phyloP scores from a whole-genome alignment of 2,113 vertebrate genomes.

The Psittacula cyanocephala region DNA sequence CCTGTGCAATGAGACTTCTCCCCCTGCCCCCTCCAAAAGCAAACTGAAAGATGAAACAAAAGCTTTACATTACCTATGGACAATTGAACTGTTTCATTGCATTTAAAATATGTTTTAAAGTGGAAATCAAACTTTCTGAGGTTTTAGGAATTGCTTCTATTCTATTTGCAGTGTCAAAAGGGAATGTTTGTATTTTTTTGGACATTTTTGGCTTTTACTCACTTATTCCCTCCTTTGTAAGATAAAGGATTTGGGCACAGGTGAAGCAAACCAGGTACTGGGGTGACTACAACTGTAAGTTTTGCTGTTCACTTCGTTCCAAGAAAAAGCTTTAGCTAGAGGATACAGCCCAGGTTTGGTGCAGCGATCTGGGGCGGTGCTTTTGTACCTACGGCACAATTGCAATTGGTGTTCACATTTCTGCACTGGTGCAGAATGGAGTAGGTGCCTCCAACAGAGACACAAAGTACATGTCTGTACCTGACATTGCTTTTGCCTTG shows the following conservation, averaged over 20 bases:
- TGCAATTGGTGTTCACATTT: background rate
- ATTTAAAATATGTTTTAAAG: background rate
- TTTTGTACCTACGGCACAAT: background rate
- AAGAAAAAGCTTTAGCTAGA: background rate
- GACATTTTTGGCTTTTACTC: background rate
- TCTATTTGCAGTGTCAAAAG: background rate
- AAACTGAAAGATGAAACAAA: background rate
- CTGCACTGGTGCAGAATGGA: background rate
- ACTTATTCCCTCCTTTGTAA: background rate
- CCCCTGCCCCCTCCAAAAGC: background rate
- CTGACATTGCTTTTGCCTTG: background rate
- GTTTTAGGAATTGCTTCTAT: background rate
- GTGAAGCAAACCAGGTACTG: background rate
- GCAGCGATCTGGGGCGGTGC: background rate
- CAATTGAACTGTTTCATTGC: background rate
- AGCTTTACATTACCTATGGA: background rate
- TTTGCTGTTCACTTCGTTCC: background rate
- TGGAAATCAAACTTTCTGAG: background rate
- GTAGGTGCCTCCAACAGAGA: background rate
- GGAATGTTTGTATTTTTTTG: background rate
- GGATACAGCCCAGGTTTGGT: background rate
- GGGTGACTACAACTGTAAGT: background rate
- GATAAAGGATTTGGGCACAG: background rate
- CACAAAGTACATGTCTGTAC: rapidly evolving
- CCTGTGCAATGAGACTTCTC: background rate